phyloP scores from a whole-genome alignment of 2,888 invertebrate genomes.

The Dryobota labecula region DNA sequence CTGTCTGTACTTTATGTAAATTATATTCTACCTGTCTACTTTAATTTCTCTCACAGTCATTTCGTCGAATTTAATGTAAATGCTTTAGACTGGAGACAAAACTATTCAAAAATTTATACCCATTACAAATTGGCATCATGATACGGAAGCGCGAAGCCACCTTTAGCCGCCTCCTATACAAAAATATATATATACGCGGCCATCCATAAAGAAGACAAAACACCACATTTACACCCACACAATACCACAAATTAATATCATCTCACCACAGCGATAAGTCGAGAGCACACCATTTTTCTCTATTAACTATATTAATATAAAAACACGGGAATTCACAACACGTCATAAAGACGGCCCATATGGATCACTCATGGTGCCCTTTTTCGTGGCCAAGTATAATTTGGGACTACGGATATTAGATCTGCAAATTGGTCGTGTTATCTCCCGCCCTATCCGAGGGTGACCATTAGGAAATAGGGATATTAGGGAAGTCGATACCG shows the following conservation, averaged over 20 bases:
- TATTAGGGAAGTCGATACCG: conserved; percentile 25
- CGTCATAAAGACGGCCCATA: conserved; percentile 78
- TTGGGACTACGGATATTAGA: conserved; percentile 84
- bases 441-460: conserved; percentile 76
- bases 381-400: conserved; percentile 75
- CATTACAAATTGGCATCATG: conserved; percentile 28
- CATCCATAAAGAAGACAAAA: conserved; percentile 51
- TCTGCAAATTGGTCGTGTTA: conserved; percentile 88
- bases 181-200: conserved; percentile 40
- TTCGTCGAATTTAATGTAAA: not conserved
- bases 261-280: conserved; percentile 59
- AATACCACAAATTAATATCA: conserved; percentile 59
- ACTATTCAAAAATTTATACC: not conserved
- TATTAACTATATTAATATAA: conserved; percentile 69
- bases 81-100: not conserved
- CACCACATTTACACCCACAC: conserved; percentile 62
- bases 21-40: not conserved
- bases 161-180: conserved; percentile 14
- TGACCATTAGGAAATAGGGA: conserved; percentile 65
- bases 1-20: not conserved
- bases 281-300: conserved; percentile 66
- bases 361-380: conserved; percentile 75
- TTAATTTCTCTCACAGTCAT: not conserved
- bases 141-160: conserved; percentile 29
- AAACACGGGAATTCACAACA: conserved; percentile 65